Base-by-base conservation (phyloP, 2,113 vertebrate species). In the Eretmodus cyanostictus region DNA sequence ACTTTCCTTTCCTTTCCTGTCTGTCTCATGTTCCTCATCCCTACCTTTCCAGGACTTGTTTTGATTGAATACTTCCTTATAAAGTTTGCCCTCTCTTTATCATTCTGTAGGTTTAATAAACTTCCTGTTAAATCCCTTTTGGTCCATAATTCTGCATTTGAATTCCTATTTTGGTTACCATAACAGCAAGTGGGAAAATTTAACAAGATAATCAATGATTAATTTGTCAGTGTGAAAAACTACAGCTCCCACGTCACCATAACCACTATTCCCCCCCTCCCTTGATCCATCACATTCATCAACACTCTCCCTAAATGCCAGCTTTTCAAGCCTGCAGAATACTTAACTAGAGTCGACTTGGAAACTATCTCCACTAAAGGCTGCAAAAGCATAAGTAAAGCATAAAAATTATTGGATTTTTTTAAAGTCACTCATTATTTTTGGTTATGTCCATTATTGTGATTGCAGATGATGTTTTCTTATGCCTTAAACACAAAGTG, bases 141-240 rank as follows among this genome's bases (percentile, higher is more conserved):
- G 10, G 42, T 78, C 27, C 42, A 31, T 7, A 47, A 31, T 12
- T 51, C 73, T 3, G 3, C 27, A n/a, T 34, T 34, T 78, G 17
- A 49, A 78, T 51, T 51, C 7, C 17, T 19, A 31, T n/a, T 51
- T 51, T 78, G 27, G 45, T 4, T n/a, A 51, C 27, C 45, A 51
- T 19, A 78, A 51, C 27, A 78, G 45, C 4, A 31, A 51, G 16
- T 78, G 31, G 27, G 17, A 34, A 31, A 38, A 51, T 13, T 51
- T 49, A 34, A 49, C 45, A 78, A 31, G 73, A 12, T 34, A 13
- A 78, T 29, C 27, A 78, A 78, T 34, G 24, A 78, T 51, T 78
- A 49, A 78, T 78, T 51, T 78, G 27, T 51, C 27, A 78, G 27
- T 49, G 16, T 49, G 45, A 78, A 78, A 78, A 49, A 49, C 27